Evolutionary conservation across 1,140 invertebrate species (phyloP), one percentile per base, ranked within the genome.

Genomic region (Papilio machaon): DNA sequence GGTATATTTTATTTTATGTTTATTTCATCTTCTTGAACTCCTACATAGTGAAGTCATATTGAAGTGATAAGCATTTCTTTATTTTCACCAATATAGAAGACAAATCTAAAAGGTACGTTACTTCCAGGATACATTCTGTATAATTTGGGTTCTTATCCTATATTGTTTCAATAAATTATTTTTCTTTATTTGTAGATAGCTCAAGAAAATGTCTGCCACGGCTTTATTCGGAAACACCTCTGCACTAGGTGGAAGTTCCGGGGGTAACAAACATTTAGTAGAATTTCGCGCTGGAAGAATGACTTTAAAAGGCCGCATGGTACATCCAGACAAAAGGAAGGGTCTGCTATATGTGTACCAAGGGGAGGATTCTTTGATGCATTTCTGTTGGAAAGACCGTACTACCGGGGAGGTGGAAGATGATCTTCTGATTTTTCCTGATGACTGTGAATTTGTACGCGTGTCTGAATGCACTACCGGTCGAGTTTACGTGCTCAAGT

Each of bases 351-450:
- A 99, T 92, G 96, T 99, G 80, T 98, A 99, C 91, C 98, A 99
- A 90, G 97, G 98, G 35, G 99, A 99, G 83, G 99, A 99, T 95
- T 98, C 98, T 0, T 95, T 99, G 35, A 99, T 99, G 97, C 99
- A 99, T 95, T 99, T 99, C 89, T 99, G 98, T 93, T 99, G 99
- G 99, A 99, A 99, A 95, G 98, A 99, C 95, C 96, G 99, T 60
- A 96, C 96, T 58, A 96, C 96, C 13, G 95, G 95, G 74, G 95
- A 96, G 82, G 95, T 96, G 23, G 96, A 96, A 87, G 96, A 96
- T 91, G 99, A 99, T 95, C 95, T 99, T 38, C 98, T 99, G 60
- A 99, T 99, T 85, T 99, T 99, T 86, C 99, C 99, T 46, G 99
- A 99, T 94, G 99, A 99, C 93, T 99, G 98, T 91, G 99, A 99